Evolutionary conservation across 2,113 vertebrate genomes (phyloP).

Genomic region (Anguilla japonica): DNA sequence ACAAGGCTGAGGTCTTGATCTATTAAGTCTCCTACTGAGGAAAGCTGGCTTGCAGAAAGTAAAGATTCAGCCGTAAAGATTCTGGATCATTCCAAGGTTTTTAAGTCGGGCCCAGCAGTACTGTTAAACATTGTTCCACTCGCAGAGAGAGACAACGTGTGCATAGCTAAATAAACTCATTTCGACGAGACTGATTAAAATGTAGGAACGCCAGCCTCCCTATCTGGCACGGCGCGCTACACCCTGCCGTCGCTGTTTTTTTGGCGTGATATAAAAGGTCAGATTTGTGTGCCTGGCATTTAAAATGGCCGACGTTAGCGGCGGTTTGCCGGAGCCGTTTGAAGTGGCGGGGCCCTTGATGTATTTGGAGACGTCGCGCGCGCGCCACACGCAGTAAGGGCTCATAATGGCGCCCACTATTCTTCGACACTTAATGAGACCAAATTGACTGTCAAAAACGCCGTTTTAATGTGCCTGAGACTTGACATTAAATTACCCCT

Average conservation of each 20-base stretch:
- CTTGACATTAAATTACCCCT: constrained; percentile 55
- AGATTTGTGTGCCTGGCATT: constrained; percentile 31
- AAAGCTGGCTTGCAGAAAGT: too few relatives aligned
- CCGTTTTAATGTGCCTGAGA: constrained; percentile 46
- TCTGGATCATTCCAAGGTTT: too few relatives aligned
- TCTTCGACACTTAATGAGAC: constrained; percentile 58
- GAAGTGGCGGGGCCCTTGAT: constrained; percentile 54
- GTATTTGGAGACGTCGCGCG: constrained; percentile 49
- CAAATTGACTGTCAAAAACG: constrained; percentile 68
- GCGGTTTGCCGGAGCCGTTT: constrained; percentile 53
- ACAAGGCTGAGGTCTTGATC: too few relatives aligned
- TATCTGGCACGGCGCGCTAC: too few relatives aligned
- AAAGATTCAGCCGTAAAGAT: too few relatives aligned
- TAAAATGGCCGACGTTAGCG: constrained; percentile 40
- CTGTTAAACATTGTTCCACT: not conserved
- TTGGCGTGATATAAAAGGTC: not conserved
- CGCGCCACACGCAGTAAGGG: constrained; percentile 58
- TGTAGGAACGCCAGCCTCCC: not conserved
- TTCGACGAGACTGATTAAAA: not conserved
- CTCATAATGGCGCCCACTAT: constrained; percentile 52
- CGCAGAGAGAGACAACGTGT: not conserved
- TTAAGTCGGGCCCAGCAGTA: too few relatives aligned
- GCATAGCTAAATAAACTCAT: not conserved
- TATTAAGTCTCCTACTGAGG: too few relatives aligned
- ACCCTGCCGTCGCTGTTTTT: not conserved